Evolutionary conservation across 35 echinoderm and acorn worm genomes (phyloP).

Genomic region (Acanthaster planci): DNA sequence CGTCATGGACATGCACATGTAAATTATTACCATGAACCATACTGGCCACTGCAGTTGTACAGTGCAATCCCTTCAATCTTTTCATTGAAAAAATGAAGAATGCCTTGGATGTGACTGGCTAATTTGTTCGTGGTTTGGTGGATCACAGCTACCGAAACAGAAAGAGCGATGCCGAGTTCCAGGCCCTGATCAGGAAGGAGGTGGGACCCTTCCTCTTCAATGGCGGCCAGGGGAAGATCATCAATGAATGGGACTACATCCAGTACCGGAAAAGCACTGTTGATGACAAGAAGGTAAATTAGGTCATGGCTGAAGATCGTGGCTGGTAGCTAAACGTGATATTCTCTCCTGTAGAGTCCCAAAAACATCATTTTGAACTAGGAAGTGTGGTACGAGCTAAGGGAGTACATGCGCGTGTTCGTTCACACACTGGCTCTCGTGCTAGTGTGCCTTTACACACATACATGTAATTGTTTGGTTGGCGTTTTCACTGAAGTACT

Average conservation of each 20-base stretch:
- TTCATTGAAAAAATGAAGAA: too few relatives aligned
- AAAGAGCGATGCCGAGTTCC: slow-evolving; percentile 42
- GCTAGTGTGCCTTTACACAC: too few relatives aligned
- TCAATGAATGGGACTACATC: slow-evolving; percentile 45
- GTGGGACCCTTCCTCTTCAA: slow-evolving; percentile 60
- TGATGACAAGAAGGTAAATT: slow-evolving; percentile 38
- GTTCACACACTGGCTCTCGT: too few relatives aligned
- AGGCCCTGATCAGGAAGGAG: slow-evolving; percentile 3
- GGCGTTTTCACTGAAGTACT: too few relatives aligned
- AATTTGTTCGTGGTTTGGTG: background rate
- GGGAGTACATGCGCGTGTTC: background rate
- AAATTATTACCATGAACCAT: too few relatives aligned
- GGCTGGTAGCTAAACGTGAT: background rate
- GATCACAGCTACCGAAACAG: slow-evolving; percentile 31
- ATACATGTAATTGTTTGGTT: too few relatives aligned
- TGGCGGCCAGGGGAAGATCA: slow-evolving; percentile 41
- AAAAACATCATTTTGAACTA: background rate
- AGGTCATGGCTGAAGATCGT: background rate
- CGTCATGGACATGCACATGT: too few relatives aligned
- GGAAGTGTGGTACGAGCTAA: background rate
- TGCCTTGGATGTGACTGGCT: too few relatives aligned
- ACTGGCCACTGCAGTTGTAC: too few relatives aligned
- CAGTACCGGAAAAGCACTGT: slow-evolving; percentile 28
- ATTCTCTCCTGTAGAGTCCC: background rate
- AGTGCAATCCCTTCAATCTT: too few relatives aligned